phyloP scores from a whole-genome alignment of 2,113 vertebrate genomes.

The Mellivora capensis region DNA sequence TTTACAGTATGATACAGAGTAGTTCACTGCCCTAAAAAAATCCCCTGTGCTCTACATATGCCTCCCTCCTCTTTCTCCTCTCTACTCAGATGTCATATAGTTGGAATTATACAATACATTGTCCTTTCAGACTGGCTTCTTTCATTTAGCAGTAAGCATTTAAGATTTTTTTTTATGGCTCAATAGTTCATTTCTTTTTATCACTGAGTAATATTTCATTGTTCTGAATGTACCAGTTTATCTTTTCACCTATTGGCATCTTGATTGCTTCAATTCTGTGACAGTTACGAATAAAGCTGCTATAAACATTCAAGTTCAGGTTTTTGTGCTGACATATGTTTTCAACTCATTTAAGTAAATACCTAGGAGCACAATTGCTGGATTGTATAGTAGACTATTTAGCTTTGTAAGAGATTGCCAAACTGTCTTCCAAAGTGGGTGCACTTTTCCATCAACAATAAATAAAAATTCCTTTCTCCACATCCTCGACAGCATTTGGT shows the following conservation, averaged over 20 bases:
- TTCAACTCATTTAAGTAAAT: background rate
- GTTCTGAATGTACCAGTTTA: background rate
- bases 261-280: background rate
- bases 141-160: background rate
- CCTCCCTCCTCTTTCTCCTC: background rate
- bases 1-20: background rate
- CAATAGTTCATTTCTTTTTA: background rate
- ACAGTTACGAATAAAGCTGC: background rate
- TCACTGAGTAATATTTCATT: background rate
- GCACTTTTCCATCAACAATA: background rate
- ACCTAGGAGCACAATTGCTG: background rate
- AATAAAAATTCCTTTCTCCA: background rate
- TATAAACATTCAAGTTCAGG: background rate
- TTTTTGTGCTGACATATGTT: background rate
- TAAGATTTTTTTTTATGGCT: background rate
- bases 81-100: background rate
- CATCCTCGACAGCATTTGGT: background rate
- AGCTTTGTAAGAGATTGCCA: background rate
- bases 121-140: background rate
- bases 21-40: background rate
- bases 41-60: background rate
- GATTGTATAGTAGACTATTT: background rate
- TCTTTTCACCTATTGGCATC: background rate
- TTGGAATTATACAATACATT: background rate
- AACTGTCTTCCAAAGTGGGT: background rate